A percentile compares a stretch with the other conserved stretches of the same genome.
phyloP scores from a whole-genome alignment of 2,888 invertebrate species.

The Rhorus exstirpatorius region DNA sequence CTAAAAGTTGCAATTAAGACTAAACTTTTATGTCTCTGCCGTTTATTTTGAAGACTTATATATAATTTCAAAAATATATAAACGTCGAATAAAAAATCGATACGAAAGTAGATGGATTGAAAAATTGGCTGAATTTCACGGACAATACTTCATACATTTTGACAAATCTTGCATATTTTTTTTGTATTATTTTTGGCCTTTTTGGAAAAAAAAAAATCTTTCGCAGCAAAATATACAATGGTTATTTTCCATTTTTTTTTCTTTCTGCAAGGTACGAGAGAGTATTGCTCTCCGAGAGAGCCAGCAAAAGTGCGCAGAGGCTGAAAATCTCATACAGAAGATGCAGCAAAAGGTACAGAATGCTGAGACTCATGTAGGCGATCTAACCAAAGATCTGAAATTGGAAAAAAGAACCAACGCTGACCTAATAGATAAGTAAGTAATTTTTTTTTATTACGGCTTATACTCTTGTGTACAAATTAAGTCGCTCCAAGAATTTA shows the following conservation, averaged over 20 bases:
- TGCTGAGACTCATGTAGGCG: constrained; percentile 62
- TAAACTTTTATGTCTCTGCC: no score
- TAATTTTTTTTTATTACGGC: background rate
- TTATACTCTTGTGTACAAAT: no score
- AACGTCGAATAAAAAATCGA: no score
- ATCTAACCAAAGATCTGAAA: constrained; percentile 47
- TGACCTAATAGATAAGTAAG: constrained; percentile 65
- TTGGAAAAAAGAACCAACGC: constrained; percentile 49
- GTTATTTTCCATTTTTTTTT: background rate
- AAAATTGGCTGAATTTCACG: no score
- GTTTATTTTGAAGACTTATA: no score
- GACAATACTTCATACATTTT: no score
- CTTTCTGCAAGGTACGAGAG: constrained; percentile 46
- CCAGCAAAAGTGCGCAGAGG: constrained; percentile 58
- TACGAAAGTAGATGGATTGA: no score
- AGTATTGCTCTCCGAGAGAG: constrained; percentile 48
- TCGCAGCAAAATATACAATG: background rate
- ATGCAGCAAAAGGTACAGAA: constrained; percentile 71
- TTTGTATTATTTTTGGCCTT: no score
- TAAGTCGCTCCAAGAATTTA: background rate
- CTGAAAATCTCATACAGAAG: constrained; percentile 59
- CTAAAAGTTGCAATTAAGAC: no score
- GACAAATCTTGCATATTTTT: background rate
- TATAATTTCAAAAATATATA: no score
- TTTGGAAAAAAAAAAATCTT: no score